A percentile compares a stretch with the other conserved stretches of the same genome.
phyloP scores from a whole-genome alignment of 2,113 vertebrate genomes.

The Corythornis cristatus region DNA sequence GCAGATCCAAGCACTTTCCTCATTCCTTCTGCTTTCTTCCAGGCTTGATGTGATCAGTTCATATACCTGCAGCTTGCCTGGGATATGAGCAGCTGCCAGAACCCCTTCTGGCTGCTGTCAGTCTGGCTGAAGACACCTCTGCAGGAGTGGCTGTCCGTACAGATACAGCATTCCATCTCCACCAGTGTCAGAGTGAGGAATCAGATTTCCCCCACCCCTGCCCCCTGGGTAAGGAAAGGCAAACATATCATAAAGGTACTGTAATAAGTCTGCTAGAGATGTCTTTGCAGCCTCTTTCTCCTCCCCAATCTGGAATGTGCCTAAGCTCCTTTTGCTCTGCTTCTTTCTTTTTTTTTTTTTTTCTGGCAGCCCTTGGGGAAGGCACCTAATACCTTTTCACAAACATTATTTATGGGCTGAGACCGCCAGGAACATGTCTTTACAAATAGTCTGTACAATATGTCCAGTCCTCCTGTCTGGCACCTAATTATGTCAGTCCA shows the following conservation, averaged over 20 bases:
- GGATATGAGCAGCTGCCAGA: not conserved
- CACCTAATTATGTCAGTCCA: not conserved
- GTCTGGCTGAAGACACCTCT: not conserved
- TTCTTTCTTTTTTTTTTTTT: slow-evolving; percentile 22
- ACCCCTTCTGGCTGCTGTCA: slow-evolving; percentile 28
- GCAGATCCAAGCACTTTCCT: not conserved
- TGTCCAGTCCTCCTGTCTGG: slow-evolving; percentile 6
- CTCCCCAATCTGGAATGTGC: slow-evolving; percentile 60
- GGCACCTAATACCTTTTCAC: not conserved
- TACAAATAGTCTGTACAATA: slow-evolving; percentile 22
- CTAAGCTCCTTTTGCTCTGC: slow-evolving; percentile 43
- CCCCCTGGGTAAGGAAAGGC: slow-evolving; percentile 34
- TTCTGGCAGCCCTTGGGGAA: slow-evolving; percentile 41
- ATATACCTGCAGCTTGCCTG: not conserved
- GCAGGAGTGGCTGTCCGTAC: not conserved
- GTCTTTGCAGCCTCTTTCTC: slow-evolving; percentile 43
- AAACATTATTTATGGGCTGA: slow-evolving; percentile 56
- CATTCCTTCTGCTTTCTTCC: not conserved
- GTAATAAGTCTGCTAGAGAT: slow-evolving; percentile 8
- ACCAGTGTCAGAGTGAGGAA: not conserved
- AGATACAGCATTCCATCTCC: not conserved
- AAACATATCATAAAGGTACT: slow-evolving; percentile 37
- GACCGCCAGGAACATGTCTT: slow-evolving; percentile 1
- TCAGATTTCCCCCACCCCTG: not conserved
- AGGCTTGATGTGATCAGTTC: not conserved